Conservation (phyloP, 2,888 invertebrate genomes). For the Orthosia gothica region DNA sequence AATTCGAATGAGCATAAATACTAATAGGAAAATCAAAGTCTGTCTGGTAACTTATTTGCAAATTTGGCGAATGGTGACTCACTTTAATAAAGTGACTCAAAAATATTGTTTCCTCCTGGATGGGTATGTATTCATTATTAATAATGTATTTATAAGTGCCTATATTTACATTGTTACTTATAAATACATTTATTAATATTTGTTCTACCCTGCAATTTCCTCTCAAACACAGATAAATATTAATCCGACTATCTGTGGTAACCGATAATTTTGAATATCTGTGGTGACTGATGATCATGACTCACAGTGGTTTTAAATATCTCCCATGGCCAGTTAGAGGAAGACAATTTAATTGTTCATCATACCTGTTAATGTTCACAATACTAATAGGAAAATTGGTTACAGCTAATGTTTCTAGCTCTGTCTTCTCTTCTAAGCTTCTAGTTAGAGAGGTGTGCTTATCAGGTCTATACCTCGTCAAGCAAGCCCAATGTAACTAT, state of each 20-base stretch:
- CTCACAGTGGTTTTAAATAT: background rate
- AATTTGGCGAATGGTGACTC: constrained; percentile 5
- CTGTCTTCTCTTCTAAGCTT: no score
- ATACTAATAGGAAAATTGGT: background rate
- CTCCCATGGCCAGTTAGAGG: background rate
- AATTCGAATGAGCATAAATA: constrained; percentile 6
- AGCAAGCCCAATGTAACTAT: background rate
- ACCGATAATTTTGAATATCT: no score
- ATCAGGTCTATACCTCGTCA: background rate
- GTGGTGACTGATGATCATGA: constrained; percentile 6
- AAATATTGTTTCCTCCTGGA: background rate
- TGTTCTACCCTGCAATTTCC: constrained; percentile 15
- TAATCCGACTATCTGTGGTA: constrained; percentile 13
- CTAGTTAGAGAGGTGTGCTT: no score
- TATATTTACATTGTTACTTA: no score
- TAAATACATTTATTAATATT: no score
- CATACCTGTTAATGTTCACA: background rate
- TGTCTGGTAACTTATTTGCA: background rate
- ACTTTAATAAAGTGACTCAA: background rate
- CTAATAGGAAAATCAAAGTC: background rate
- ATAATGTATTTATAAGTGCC: background rate
- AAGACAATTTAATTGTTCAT: background rate
- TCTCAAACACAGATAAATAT: constrained; percentile 20
- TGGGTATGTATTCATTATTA: background rate
- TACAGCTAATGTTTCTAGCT: background rate